These are phyloP conservation scores for Aphelinus certus DNA, from an alignment of 1,140 invertebrate genomes.

Conservation along the genomic window DNA sequence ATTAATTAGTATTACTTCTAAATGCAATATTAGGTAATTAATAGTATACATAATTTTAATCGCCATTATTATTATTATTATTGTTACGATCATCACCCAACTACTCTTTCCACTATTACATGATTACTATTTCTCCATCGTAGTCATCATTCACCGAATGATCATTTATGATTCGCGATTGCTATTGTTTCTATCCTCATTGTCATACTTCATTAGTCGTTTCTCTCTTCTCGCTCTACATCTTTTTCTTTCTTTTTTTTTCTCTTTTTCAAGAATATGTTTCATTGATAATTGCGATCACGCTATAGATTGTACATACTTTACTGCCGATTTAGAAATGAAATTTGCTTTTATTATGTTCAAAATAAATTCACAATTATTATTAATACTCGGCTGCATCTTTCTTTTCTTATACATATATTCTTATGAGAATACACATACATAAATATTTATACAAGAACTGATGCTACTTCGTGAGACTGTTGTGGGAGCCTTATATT, in stretches of 20 bases:
- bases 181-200: conserved; percentile 29
- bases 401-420: conserved; percentile 25
- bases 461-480: conserved; percentile 56
- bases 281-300: conserved; percentile 40
- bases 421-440: conserved; percentile 3
- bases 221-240: neutral
- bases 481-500: conserved; percentile 54
- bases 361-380: conserved; percentile 42
- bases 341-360: conserved; percentile 42
- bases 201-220: conserved; percentile 1
- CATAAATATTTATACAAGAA: conserved; percentile 44
- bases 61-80: conserved; percentile 40
- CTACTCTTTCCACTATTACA: conserved; percentile 27
- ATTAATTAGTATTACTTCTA: conserved; percentile 42
- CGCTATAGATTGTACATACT: conserved; percentile 41
- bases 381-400: conserved; percentile 35
- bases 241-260: conserved; percentile 14
- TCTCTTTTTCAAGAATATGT: conserved; percentile 25
- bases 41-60: conserved; percentile 41
- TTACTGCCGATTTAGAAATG: conserved; percentile 41
- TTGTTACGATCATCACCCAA: conserved; percentile 22
- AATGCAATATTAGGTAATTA: conserved; percentile 42
- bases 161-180: conserved; percentile 17
- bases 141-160: conserved; percentile 21
- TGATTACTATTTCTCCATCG: conserved; percentile 29